Evolutionary conservation across 2,888 invertebrate species (phyloP).

Genomic region (Latrodectus elegans): DNA sequence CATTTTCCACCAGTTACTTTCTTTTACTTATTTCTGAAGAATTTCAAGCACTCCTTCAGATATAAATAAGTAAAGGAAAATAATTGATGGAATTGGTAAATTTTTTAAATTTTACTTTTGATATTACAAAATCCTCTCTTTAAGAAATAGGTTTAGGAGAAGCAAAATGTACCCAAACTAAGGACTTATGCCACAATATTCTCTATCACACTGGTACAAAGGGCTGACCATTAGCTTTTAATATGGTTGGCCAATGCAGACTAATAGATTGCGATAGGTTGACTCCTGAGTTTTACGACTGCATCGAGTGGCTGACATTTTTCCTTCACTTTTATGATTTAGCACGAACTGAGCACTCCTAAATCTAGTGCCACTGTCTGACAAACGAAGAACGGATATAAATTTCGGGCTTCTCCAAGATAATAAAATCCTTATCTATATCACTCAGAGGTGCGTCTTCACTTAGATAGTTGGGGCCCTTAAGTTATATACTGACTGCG

Average conservation of each 20-base stretch:
- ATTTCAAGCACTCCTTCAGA: too few species aligned
- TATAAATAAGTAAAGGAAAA: too few species aligned
- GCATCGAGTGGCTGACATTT: constrained; percentile 18
- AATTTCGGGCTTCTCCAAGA: constrained; percentile 11
- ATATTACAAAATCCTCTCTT: too few species aligned
- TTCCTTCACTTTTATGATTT: constrained; percentile 38
- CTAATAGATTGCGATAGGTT: constrained; percentile 28
- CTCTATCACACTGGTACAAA: neutral
- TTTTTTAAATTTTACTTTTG: too few species aligned
- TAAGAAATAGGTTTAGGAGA: too few species aligned
- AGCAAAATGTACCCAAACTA: too few species aligned
- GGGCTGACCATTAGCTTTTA: constrained; percentile 45
- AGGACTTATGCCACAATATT: too few species aligned
- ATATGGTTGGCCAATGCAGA: constrained; percentile 29
- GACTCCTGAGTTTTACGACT: constrained; percentile 33
- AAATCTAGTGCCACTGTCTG: constrained; percentile 31
- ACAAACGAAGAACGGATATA: constrained; percentile 31
- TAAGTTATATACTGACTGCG: neutral
- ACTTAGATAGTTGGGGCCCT: neutral
- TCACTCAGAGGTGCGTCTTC: constrained; percentile 15
- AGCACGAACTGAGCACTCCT: constrained; percentile 20
- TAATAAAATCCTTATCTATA: constrained; percentile 30
- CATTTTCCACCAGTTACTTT: too few species aligned
- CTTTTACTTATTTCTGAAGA: too few species aligned
- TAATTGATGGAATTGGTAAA: too few species aligned